Evolutionary conservation across 1,140 invertebrate species (phyloP).

Genomic region (Drosophila trapezifrons): DNA sequence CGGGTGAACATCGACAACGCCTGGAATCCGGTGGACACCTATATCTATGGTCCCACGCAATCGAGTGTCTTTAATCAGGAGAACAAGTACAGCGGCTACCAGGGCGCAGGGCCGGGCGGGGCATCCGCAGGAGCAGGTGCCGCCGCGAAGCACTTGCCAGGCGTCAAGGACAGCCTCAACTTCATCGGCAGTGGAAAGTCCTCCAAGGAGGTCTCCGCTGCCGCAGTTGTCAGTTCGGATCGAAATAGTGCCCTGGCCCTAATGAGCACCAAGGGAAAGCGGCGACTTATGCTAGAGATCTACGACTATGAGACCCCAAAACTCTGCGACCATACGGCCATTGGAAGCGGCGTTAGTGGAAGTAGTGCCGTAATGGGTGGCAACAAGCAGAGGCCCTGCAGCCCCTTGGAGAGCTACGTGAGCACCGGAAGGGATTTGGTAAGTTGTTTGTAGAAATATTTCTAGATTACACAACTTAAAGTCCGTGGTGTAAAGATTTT

Average conservation of each 20-base stretch:
- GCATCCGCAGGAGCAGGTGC: constrained; percentile 23
- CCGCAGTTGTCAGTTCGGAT: constrained; percentile 60
- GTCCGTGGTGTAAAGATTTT: neutral
- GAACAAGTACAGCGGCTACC: constrained; percentile 83
- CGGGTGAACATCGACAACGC: constrained; percentile 84
- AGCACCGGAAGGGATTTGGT: constrained; percentile 87
- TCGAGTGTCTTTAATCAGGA: constrained; percentile 83
- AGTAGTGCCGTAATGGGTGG: constrained; percentile 78
- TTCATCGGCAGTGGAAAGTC: constrained; percentile 67
- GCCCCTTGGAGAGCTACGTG: constrained; percentile 91
- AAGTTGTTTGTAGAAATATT: constrained; percentile 31
- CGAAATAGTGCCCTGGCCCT: constrained; percentile 58
- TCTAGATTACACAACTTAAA: neutral
- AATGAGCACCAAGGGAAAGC: constrained; percentile 80
- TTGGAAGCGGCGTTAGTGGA: constrained; percentile 88
- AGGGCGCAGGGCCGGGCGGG: constrained; percentile 47
- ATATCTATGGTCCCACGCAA: constrained; percentile 83
- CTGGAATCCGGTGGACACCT: constrained; percentile 84
- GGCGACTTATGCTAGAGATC: constrained; percentile 85
- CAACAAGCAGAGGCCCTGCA: constrained; percentile 89
- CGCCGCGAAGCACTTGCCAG: constrained; percentile 47
- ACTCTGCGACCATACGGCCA: constrained; percentile 91
- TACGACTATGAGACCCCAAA: constrained; percentile 90
- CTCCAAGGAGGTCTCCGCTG: constrained; percentile 50
- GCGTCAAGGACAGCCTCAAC: constrained; percentile 78